Percentiles rank a stretch among this genome's conserved stretches.
Evolutionary conservation across 2,797 vertebrate species (phyloP).

Genomic region (Salarias fasciatus): DNA sequence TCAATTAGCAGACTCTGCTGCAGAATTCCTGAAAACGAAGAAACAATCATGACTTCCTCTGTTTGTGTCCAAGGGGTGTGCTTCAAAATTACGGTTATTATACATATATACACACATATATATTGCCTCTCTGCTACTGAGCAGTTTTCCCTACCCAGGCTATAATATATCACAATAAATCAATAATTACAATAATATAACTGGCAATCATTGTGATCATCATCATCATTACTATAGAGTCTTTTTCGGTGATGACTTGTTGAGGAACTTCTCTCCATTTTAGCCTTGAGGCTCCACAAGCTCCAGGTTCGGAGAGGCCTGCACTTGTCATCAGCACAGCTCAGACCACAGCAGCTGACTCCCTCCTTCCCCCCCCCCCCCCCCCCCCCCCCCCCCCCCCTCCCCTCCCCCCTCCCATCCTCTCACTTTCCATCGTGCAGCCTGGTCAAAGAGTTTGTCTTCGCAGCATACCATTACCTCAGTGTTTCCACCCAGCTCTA

Average conservation of each 20-base stretch:
- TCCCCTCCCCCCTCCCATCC: constrained; percentile 47
- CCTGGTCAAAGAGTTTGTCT: constrained; percentile 55
- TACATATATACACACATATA: no score
- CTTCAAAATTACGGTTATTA: constrained; percentile 34
- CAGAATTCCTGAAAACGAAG: constrained; percentile 84
- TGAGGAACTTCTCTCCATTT: constrained; percentile 60
- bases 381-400: constrained; percentile 62
- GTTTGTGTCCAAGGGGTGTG: constrained; percentile 38
- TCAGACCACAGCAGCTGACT: constrained; percentile 67
- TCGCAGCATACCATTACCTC: constrained; percentile 70
- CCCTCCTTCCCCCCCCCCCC: constrained; percentile 46
- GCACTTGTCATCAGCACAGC: constrained; percentile 73
- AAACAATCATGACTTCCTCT: constrained; percentile 39
- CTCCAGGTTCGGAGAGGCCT: constrained; percentile 66
- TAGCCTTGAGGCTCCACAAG: constrained; percentile 75
- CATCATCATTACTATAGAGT: constrained; percentile 20
- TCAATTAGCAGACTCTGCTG: constrained; percentile 93
- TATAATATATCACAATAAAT: constrained; percentile 43
- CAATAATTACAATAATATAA: constrained; percentile 50
- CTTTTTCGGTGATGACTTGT: constrained; percentile 35
- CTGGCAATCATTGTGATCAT: constrained; percentile 24
- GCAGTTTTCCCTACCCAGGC: constrained; percentile 13
- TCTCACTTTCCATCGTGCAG: constrained; percentile 72
- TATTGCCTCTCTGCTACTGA: constrained; percentile 13
- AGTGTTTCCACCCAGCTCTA: constrained; percentile 78